Percentiles rank a stretch among this genome's conserved stretches.
Evolutionary conservation across 37 sponge, comb jelly and placozoan genomes (phyloP).

Genomic region (Eunapius fragilis): DNA sequence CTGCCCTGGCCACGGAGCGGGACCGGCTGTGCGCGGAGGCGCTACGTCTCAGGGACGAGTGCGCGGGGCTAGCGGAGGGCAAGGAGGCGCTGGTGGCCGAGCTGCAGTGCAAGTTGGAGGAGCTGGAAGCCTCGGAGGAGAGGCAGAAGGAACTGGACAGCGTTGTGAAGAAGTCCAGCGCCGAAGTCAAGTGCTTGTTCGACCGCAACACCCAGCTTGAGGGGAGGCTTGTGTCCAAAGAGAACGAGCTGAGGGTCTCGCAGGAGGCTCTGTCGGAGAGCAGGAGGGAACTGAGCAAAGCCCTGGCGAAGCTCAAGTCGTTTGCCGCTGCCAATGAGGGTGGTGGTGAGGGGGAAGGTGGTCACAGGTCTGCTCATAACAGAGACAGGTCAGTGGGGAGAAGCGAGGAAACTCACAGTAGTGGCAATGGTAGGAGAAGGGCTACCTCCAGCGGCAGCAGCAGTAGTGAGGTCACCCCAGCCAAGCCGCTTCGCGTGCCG

Average conservation of each 20-base stretch:
- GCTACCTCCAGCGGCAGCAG: too few species aligned
- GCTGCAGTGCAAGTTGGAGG: constrained; percentile 10
- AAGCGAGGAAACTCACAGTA: too few species aligned
- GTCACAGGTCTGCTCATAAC: not conserved
- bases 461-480: not conserved
- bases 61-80: not conserved
- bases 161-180: not conserved
- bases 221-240: not conserved
- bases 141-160: not conserved
- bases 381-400: too few species aligned
- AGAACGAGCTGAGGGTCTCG: not conserved
- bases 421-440: too few species aligned
- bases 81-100: not conserved
- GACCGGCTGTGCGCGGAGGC: not conserved
- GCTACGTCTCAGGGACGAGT: not conserved
- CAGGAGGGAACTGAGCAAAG: not conserved
- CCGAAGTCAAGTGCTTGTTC: not conserved
- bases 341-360: not conserved
- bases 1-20: not conserved
- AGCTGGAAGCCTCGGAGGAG: constrained; percentile 1
- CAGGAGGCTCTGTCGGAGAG: not conserved
- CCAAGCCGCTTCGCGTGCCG: not conserved
- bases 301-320: not conserved
- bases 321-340: not conserved
- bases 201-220: not conserved